Percentiles rank a stretch among this genome's conserved stretches.
These are phyloP conservation scores for Nasonia oneida DNA, from an alignment of 2,888 invertebrate genomes.

Conservation along the genomic window DNA sequence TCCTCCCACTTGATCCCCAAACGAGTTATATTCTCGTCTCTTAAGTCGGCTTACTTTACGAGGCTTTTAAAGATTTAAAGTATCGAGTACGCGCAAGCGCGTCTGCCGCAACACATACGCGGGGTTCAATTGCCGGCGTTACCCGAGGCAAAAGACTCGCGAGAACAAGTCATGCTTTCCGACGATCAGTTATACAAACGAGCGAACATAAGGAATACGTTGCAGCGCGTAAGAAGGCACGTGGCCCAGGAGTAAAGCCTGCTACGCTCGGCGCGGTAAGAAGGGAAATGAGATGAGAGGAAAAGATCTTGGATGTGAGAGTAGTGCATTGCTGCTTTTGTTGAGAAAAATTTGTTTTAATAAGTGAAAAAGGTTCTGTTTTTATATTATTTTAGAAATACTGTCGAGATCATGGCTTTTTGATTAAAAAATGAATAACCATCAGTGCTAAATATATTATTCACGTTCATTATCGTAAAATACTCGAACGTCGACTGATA, in stretches of 20 bases:
- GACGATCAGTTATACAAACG: conserved; percentile 63
- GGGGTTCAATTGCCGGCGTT: conserved; percentile 57
- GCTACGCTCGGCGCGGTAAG: neutral
- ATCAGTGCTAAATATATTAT: too few relatives aligned
- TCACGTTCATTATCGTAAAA: too few relatives aligned
- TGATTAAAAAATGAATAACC: too few relatives aligned
- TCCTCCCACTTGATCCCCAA: conserved; percentile 16
- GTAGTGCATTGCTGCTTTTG: neutral
- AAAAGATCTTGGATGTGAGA: neutral
- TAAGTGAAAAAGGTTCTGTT: neutral
- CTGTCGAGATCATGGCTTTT: too few relatives aligned
- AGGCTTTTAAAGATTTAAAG: conserved; percentile 60
- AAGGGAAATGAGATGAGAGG: conserved; percentile 38
- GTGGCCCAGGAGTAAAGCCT: neutral
- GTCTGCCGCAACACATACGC: neutral
- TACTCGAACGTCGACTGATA: too few relatives aligned
- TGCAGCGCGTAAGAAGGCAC: conserved; percentile 7
- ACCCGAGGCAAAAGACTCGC: conserved; percentile 49
- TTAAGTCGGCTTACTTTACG: conserved; percentile 56
- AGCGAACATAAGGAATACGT: conserved; percentile 45
- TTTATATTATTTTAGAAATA: too few relatives aligned
- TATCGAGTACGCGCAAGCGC: conserved; percentile 38
- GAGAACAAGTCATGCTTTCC: conserved; percentile 61
- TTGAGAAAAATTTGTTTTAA: neutral
- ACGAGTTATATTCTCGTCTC: conserved; percentile 42